These are phyloP conservation scores for Theonella swinhoei DNA, from an alignment of 37 sponge, comb jelly and placozoan species.

Conservation along the genomic window DNA sequence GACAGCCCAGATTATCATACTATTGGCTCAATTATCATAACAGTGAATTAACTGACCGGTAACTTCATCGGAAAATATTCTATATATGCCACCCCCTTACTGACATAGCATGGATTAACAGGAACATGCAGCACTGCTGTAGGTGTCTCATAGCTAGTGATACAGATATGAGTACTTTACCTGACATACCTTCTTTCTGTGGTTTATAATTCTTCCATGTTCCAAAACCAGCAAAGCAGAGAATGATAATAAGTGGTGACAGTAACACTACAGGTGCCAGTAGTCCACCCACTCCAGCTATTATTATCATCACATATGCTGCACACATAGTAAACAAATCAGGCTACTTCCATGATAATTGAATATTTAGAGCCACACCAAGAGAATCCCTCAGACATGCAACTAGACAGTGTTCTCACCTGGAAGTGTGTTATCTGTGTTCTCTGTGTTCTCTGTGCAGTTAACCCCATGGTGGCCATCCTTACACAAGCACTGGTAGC, in stretches of 20 bases:
- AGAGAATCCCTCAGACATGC: background rate
- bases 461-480: background rate
- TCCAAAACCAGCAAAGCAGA: background rate
- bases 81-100: no score
- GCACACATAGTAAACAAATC: background rate
- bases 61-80: no score
- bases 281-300: background rate
- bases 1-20: no score
- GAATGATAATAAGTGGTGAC: background rate
- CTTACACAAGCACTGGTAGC: background rate
- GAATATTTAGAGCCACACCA: no score
- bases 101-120: no score
- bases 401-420: background rate
- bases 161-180: no score
- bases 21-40: no score
- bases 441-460: background rate
- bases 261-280: background rate
- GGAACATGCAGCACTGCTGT: no score
- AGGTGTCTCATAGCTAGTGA: no score
- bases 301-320: background rate
- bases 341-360: background rate
- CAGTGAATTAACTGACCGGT: no score
- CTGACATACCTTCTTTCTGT: no score
- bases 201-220: no score
- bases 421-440: background rate